Evolutionary conservation across 2,888 invertebrate species (phyloP), one percentile per base, ranked within the genome.

Genomic region (Netelia fuscicornis): DNA sequence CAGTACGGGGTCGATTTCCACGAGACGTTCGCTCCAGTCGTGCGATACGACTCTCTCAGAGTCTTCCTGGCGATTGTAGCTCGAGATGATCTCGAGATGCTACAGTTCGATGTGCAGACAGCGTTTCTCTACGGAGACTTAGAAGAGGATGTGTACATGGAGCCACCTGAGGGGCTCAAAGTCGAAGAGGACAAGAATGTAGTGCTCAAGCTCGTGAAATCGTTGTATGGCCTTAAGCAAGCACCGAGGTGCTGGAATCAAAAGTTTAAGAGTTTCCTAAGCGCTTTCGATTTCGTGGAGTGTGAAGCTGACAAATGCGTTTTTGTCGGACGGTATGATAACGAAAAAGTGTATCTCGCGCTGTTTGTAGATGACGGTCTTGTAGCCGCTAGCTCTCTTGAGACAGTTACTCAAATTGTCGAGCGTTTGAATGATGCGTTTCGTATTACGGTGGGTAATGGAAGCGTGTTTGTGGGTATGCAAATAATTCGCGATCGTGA

Each of bases 131-230:
- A 64, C n/a, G 64, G 64, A n/a, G 64, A 64, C 8, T 11, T 64
- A 8, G 76, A 89, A 20, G 87, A 89, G 65, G 82, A 87, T 5
- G 87, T 90, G n/a, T 89, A 87, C 54, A 89, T 90, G 87, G 84
- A 86, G 52, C 86, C 90, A 44, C 90, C 90, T 20, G 82, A 86
- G 42, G 89, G 90, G 5, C 30, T 30, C 5, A 30, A 30, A 5
- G 5, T 30, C 30, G 30, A 30, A 30, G 30, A 30, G 30, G 0
- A 30, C 5, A 30, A 30, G 5, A 5, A 30, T 30, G 30, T 30
- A 3, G 30, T 30, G 2, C 5, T 30, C 30, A 30, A 30, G 30
- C 30, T 30, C 30, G 30, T 30, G 30, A 30, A 30, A 17, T 30
- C 44, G 11, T 30, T 42, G 11, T 23, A n/a, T 56, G 68, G 10